Conservation (phyloP, 2,113 vertebrate genomes). For the Ciconia boyciana region DNA sequence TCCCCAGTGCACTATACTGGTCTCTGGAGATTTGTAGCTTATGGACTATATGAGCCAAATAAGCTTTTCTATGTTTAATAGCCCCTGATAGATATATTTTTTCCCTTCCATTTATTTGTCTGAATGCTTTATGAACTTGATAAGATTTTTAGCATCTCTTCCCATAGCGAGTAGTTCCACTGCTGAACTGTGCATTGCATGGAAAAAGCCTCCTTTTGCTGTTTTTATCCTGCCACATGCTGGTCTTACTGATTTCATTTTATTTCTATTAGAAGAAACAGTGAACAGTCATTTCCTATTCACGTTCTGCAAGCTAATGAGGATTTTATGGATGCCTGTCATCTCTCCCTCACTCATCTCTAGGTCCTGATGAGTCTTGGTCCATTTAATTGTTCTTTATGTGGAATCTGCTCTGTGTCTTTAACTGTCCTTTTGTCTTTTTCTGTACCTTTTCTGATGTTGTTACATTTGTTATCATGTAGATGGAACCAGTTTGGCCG, state of each 20-base stretch:
- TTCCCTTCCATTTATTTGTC: background rate
- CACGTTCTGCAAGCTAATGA: conserved; percentile 4
- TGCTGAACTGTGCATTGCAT: background rate
- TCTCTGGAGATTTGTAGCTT: background rate
- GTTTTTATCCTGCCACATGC: background rate
- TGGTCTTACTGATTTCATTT: background rate
- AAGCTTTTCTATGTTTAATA: conserved; percentile 24
- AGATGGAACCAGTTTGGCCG: background rate
- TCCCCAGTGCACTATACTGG: background rate
- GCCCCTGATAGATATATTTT: background rate
- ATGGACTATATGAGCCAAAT: background rate
- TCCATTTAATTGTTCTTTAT: background rate
- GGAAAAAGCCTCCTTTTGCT: background rate
- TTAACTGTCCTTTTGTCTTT: background rate
- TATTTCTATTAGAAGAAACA: conserved; percentile 23
- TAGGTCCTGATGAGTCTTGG: background rate
- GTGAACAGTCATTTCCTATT: background rate
- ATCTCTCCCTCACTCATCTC: background rate
- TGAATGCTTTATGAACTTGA: background rate
- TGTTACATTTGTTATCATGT: background rate
- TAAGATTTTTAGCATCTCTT: conserved; percentile 1
- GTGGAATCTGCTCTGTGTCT: background rate
- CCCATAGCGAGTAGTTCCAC: background rate
- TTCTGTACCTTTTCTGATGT: background rate
- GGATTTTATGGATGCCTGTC: background rate